A percentile compares a stretch with the other conserved stretches of the same genome.
Evolutionary conservation across 2,113 vertebrate species (phyloP).

Genomic region (Hipposideros armiger): DNA sequence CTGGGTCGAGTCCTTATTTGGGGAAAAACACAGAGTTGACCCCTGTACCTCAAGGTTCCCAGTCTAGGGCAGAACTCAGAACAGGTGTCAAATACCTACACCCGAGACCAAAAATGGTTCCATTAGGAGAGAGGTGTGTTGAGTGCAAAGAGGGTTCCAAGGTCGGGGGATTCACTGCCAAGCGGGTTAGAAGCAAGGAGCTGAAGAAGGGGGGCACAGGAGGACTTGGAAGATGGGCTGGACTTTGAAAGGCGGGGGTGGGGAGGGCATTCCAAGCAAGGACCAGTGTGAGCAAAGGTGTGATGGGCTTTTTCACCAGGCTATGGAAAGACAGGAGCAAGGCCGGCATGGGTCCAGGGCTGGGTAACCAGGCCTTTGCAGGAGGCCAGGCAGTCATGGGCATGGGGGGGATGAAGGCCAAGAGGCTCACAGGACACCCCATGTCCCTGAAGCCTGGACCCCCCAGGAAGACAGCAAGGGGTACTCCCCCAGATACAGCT

Average conservation of each 20-base stretch:
- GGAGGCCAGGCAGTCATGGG: background rate
- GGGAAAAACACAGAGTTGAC: background rate
- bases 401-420: background rate
- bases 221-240: background rate
- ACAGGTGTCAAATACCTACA: background rate
- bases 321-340: accelerated
- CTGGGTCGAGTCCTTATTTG: background rate
- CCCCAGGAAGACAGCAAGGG: background rate
- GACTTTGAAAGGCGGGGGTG: background rate
- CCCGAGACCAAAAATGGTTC: background rate
- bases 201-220: background rate
- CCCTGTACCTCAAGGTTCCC: background rate
- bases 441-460: background rate
- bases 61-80: background rate
- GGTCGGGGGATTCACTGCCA: background rate
- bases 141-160: background rate
- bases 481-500: background rate
- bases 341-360: background rate
- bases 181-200: background rate
- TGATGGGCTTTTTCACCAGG: background rate
- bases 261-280: background rate
- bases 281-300: background rate
- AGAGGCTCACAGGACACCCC: background rate
- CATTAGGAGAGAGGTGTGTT: background rate
- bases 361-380: background rate